Conservation (phyloP, 2,888 invertebrate genomes). For the Hedychridium roseum region DNA sequence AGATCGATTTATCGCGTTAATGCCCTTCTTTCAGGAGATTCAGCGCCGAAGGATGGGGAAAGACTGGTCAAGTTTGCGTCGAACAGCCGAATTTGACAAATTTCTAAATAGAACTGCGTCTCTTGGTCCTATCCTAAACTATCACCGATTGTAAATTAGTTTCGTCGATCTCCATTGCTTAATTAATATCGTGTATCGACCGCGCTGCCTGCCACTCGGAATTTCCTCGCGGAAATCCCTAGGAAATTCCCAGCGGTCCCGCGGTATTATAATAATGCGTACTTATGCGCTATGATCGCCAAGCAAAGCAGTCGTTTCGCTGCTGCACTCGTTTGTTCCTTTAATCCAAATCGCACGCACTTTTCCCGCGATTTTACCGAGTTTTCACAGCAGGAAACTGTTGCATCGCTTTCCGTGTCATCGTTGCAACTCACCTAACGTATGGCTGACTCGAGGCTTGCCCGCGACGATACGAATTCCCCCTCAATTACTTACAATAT, state of each 20-base stretch:
- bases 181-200: slow-evolving; percentile 50
- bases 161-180: slow-evolving; percentile 48
- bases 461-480: slow-evolving; percentile 25
- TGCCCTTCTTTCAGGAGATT: background rate
- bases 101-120: slow-evolving; percentile 41
- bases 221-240: slow-evolving; percentile 29
- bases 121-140: slow-evolving; percentile 44
- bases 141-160: slow-evolving; percentile 50
- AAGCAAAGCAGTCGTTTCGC: slow-evolving; percentile 42
- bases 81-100: slow-evolving; percentile 31
- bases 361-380: too few relatives aligned
- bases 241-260: slow-evolving; percentile 38
- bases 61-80: slow-evolving; percentile 35
- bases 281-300: slow-evolving; percentile 36
- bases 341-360: too few relatives aligned
- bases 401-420: slow-evolving; percentile 43
- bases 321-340: too few relatives aligned
- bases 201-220: slow-evolving; percentile 38
- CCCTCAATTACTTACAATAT: slow-evolving; percentile 20
- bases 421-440: slow-evolving; percentile 38
- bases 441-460: slow-evolving; percentile 35
- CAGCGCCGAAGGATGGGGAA: slow-evolving; percentile 28
- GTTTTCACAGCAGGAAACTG: slow-evolving; percentile 22
- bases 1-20: too few relatives aligned
- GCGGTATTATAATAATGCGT: slow-evolving; percentile 29